phyloP scores from a whole-genome alignment of 1,140 invertebrate species.

The Idris sp. region DNA sequence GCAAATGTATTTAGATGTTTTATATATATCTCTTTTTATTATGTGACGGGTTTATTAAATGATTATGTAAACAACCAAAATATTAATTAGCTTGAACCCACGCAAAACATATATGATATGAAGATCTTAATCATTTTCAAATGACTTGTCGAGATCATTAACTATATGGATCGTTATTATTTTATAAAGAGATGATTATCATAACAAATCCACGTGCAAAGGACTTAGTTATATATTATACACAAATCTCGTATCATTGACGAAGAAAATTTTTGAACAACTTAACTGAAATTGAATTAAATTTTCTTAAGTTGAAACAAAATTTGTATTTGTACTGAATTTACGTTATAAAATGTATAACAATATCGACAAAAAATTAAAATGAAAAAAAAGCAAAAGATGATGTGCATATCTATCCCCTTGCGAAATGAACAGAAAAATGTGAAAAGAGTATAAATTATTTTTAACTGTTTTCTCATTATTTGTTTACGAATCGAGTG shows the following conservation, averaged over 20 bases:
- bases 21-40: slow-evolving; percentile 19
- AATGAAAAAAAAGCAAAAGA: too few species aligned
- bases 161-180: slow-evolving; percentile 12
- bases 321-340: too few species aligned
- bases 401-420: too few species aligned
- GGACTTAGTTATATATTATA: slow-evolving; percentile 15
- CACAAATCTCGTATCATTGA: slow-evolving; percentile 3
- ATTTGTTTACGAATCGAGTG: slow-evolving; percentile 64
- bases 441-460: slow-evolving; percentile 53
- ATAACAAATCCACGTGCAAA: slow-evolving; percentile 6
- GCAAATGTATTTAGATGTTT: slow-evolving; percentile 23
- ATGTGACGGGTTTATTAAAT: slow-evolving; percentile 7
- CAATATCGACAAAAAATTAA: too few species aligned
- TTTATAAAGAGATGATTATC: slow-evolving; percentile 15
- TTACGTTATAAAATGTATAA: too few species aligned
- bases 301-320: too few species aligned
- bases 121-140: slow-evolving; percentile 7
- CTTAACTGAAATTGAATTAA: too few species aligned
- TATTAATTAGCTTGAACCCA: slow-evolving; percentile 25
- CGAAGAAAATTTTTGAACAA: too few species aligned
- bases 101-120: slow-evolving; percentile 5
- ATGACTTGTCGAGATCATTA: slow-evolving; percentile 6
- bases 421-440: slow-evolving; percentile 22
- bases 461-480: slow-evolving; percentile 70
- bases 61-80: slow-evolving; percentile 33